Base-by-base conservation (phyloP, 1,140 invertebrate species). In the Papilio polyxenes region DNA sequence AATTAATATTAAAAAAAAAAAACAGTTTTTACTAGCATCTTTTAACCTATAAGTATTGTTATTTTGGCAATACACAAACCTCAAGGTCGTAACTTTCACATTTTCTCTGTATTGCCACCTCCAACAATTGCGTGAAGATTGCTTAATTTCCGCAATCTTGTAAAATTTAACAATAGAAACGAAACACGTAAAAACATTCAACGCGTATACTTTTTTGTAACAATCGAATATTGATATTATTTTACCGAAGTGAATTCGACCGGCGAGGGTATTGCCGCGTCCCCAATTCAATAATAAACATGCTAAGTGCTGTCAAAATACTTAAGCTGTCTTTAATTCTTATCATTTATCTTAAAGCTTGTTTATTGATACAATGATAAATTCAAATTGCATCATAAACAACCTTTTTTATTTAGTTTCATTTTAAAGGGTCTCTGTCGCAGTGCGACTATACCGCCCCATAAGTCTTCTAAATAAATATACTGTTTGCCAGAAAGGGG, bases 11-110 rank as follows among this genome's bases (percentile, higher is more conserved):
- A 9, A 62, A 13, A 62, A 23, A 23, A 23, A 65, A 11, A 9
- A 9, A 23, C 13, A 4, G n/a, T 10, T 65, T 65, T 31, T 11
- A 65, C 11, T 65, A 65, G 23, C 20, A 11, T 65, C 6, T 7
- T 44, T 74, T 74, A 74, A 44, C 17, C 6, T 44, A 15, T 10
- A 44, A 8, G 40, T 31, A 40, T 40, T 74, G 17, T 31, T 44
- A n/a, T 44, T 31, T 65, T 9, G 20, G 20, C 59, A 37, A 65
- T 6, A 23, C n/a, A 37, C 17, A 37, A 11, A 4, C 0, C 13
- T 40, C 72, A 74, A 74, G 72, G 72, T 74, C 40, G 72, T 44
- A 48, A 74, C 72, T 74, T 44, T 74, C 37, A 20, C 72, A 40
- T 65, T 74, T 44, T 74, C 72, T 74, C 72, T 74, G 37, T 44